phyloP scores from a whole-genome alignment of 2,797 vertebrate genomes.

The Trichosurus vulpecula region DNA sequence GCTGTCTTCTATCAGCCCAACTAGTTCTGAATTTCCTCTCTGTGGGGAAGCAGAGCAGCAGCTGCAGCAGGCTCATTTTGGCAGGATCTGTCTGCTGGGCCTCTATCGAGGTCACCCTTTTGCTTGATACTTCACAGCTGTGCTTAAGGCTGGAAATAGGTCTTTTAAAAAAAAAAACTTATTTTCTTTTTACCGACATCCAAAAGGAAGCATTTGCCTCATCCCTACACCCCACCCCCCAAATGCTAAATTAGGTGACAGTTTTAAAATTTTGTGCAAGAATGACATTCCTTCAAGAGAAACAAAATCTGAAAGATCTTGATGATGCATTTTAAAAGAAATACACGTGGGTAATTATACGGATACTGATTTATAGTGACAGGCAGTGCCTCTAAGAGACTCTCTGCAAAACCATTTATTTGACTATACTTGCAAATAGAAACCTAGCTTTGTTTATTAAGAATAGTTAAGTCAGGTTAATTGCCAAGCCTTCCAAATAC shows the following conservation, averaged over 20 bases:
- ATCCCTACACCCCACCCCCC: not conserved
- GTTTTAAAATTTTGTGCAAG: not conserved
- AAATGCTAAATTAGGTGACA: not conserved
- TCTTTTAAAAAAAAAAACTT: not conserved
- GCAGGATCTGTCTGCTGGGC: not conserved
- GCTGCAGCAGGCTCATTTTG: not conserved
- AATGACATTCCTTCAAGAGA: not conserved
- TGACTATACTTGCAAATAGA: not conserved
- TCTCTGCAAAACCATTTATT: rapidly evolving
- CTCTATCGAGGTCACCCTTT: not conserved
- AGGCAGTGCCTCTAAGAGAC: rapidly evolving
- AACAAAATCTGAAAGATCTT: not conserved
- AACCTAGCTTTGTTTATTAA: rapidly evolving
- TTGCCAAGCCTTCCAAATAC: not conserved
- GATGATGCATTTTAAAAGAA: not conserved
- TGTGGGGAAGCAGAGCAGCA: rapidly evolving
- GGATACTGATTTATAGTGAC: not conserved
- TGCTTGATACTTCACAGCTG: conserved; percentile 11
- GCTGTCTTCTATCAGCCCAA: not conserved
- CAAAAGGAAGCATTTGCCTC: not conserved
- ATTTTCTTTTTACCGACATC: not conserved
- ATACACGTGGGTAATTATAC: not conserved
- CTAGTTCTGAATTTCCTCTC: not conserved
- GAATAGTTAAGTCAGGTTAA: not conserved
- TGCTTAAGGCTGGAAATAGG: not conserved